Base-by-base conservation (phyloP, 2,888 invertebrate genomes). In the Palloptera scutellata region DNA sequence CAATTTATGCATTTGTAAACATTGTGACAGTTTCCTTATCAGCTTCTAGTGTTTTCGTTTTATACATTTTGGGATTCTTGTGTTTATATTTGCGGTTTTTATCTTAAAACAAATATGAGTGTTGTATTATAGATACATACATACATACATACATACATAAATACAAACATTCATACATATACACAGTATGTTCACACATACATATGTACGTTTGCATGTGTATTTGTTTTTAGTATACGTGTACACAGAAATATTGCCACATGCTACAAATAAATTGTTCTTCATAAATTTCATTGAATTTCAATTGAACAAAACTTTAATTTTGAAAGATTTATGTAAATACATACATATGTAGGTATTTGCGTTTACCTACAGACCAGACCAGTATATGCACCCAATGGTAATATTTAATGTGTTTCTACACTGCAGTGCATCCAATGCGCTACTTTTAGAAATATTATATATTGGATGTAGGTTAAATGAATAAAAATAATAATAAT, bases 11-110 rank as follows among this genome's bases (percentile, higher is more conserved):
- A 3, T 19, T 12, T 13, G 30, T 30, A 30, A 30, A 30, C 30
- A 30, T 30, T 30, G 57, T 40, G 57, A 57, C 57, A 57, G 3
- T 40, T 57, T 57, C 57, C 57, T 30, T 57, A 57, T 57, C 57
- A 40, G 40, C 40, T 11, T 57, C 13, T 57, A 6, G 48, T 48
- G 13, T 48, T 48, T 15, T 48, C 12, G 48, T 48, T 13, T 15
- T 48, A 11, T 15, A 12, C 11, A 2, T 48, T 2, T 15, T 48
- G 48, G 13, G 13, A 15, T 15, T 48, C n/a, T 5, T 48, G 48
- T 15, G 15, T 48, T 48, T 48, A 15, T 48, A 11, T 48, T 30
- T 48, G 48, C 48, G 48, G 48, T 48, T 57, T 57, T 57, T 57
- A 40, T 57, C 20, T 57, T 6, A 12, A 12, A 2, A 12, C 54